Conservation (phyloP, 2,888 invertebrate genomes). For the Hermaeophaga mercurialis region DNA sequence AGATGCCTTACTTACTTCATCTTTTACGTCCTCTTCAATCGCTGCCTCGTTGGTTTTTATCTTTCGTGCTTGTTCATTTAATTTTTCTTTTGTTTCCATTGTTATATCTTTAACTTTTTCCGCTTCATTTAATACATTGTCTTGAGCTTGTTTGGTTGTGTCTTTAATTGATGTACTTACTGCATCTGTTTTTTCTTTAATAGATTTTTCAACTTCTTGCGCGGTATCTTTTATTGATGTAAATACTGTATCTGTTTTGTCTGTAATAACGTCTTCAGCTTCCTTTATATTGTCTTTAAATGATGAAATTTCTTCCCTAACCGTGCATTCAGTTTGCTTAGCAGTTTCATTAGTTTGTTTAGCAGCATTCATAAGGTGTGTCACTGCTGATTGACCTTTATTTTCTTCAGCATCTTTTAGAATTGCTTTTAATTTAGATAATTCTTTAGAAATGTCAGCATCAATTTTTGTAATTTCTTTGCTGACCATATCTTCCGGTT, state of each 20-base stretch:
- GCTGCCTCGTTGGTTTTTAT: not conserved
- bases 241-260: slow-evolving; percentile 10
- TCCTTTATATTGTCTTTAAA: not conserved
- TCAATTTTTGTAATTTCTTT: slow-evolving; percentile 18
- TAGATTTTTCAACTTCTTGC: slow-evolving; percentile 11
- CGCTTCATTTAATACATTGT: not conserved
- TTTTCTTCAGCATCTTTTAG: not conserved
- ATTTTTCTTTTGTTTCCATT: not conserved
- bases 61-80: not conserved
- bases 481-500: not conserved
- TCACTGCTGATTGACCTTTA: slow-evolving; percentile 9
- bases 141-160: not conserved
- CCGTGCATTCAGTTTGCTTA: slow-evolving; percentile 4
- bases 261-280: slow-evolving; percentile 3
- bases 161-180: not conserved
- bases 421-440: not conserved
- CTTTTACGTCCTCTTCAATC: not conserved
- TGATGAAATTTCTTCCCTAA: not conserved
- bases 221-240: not conserved
- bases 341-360: slow-evolving; percentile 22
- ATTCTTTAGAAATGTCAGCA: slow-evolving; percentile 3
- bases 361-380: not conserved
- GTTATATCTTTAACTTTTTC: not conserved
- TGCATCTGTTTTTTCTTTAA: slow-evolving; percentile 3
- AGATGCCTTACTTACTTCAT: slow-evolving; percentile 1